Conservation (phyloP, 1,140 invertebrate species). For the Argopecten irradians region DNA sequence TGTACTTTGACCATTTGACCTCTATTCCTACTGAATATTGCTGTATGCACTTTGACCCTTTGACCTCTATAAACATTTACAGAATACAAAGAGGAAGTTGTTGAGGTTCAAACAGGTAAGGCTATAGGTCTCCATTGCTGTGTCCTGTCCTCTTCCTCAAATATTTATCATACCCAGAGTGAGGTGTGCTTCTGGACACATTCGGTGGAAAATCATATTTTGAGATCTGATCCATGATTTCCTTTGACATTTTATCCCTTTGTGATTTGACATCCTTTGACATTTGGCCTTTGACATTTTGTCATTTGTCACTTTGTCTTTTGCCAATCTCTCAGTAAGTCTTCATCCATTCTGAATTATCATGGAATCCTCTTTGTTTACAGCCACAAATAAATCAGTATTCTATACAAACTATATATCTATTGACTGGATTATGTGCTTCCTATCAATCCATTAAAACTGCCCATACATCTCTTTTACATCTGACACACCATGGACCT, state of each 20-base stretch:
- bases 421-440: too few relatives aligned
- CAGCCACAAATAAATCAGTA: too few relatives aligned
- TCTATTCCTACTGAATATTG: too few relatives aligned
- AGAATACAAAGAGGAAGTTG: neutral
- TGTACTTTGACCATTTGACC: neutral
- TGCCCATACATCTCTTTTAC: neutral
- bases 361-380: too few relatives aligned
- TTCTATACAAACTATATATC: too few relatives aligned
- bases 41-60: neutral
- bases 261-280: neutral
- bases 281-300: too few relatives aligned
- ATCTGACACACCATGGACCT: neutral
- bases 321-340: too few relatives aligned
- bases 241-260: neutral
- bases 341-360: too few relatives aligned
- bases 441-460: neutral
- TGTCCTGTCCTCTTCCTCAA: neutral
- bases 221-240: neutral
- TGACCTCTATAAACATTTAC: neutral
- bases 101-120: constrained; percentile 1
- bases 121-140: neutral
- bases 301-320: too few relatives aligned
- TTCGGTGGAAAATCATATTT: neutral
- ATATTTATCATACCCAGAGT: neutral
- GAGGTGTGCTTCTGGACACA: neutral